Conservation (phyloP, 1,140 invertebrate species). For the Camponotus vicinus region DNA sequence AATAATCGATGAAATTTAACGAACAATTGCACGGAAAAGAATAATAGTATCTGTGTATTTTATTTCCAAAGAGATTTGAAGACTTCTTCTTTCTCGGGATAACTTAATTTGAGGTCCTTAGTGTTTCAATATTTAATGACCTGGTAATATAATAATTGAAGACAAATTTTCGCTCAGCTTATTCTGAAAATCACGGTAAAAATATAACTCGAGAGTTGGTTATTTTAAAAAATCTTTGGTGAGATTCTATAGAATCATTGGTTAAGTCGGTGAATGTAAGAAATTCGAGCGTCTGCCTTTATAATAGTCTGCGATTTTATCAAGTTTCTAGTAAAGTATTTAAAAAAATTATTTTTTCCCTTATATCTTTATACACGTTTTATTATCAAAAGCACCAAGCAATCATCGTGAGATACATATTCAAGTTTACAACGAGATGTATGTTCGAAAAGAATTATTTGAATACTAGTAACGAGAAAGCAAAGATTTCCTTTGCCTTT, state of each 20-base stretch:
- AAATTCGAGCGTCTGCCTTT: not conserved
- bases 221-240: slow-evolving; percentile 8
- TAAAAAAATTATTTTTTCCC: slow-evolving; percentile 2
- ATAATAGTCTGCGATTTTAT: slow-evolving; percentile 13
- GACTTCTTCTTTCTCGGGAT: not conserved
- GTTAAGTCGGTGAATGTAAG: not conserved
- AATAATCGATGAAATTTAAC: slow-evolving; percentile 13
- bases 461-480: not conserved
- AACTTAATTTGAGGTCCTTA: not conserved
- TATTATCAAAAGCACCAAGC: not conserved
- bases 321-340: not conserved
- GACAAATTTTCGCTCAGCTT: not conserved
- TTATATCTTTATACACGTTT: too few species aligned
- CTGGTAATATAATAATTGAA: not conserved
- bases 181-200: not conserved
- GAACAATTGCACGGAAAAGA: not conserved
- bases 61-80: not conserved
- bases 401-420: not conserved
- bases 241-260: not conserved
- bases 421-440: not conserved
- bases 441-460: slow-evolving; percentile 25
- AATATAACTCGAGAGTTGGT: not conserved
- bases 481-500: slow-evolving; percentile 44
- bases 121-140: slow-evolving; percentile 17
- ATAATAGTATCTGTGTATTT: not conserved